Evolutionary conservation across 2,797 vertebrate genomes (phyloP), one percentile per base, ranked within the genome.

Genomic region (Yasuhikotakia modesta): DNA sequence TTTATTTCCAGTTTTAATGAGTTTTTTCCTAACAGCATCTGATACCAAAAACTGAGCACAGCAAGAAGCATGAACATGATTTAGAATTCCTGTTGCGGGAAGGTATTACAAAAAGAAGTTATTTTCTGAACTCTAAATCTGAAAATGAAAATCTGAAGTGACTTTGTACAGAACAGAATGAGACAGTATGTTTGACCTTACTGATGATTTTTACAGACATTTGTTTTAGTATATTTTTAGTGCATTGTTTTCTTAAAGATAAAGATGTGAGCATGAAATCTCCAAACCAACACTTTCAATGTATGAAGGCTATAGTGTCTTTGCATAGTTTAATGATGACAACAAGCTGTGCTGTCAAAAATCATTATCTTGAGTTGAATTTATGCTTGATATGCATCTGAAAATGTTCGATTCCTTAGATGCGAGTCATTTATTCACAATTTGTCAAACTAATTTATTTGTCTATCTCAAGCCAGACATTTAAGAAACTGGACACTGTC

Each of bases 401-500:
- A 68, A 67, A 48, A 57, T 58, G 5, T 43, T 43, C 43, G 48
- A 35, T 57, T 58, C 21, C 14, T 43, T 58, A 58, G 52, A 50
- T 6, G 19, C 46, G 16, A 22, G 52, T 58, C 74, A 48, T 32
- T 67, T 67, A 75, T 43, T 45, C 39, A 68, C 24, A 19, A 17
- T 76, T 46, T 48, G 74, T 68, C 22, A 57, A 58, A 45, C 22
- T 48, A 68, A 76, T 68, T 35, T 45, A 46, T 55, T n/a, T 48
- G 52, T 60, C 39, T 76, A 43, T 55, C 22, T 64, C 5, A 5
- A 32, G 60, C 63, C 24, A 21, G 17, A 65, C 8, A 46, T 50
- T 63, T 30, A 52, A 63, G 17, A 46, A 53, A 66, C 60, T 48
- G 70, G 70, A n/a, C 24, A 4, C 16, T 64, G 35, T 55, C 32